Conservation (phyloP, 2,797 vertebrate species). For the Emys orbicularis region DNA sequence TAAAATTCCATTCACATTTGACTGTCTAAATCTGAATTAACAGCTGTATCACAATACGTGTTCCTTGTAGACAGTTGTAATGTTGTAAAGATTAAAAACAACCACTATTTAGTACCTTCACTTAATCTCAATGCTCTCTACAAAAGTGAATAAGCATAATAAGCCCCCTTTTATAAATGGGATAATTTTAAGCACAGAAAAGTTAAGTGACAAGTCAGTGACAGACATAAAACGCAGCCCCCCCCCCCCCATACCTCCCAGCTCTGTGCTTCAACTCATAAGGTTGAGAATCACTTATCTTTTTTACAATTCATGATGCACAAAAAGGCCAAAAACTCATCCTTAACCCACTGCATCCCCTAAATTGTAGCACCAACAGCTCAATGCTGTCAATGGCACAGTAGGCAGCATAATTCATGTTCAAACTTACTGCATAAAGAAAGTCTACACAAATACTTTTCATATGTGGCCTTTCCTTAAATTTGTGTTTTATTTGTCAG, state of each 20-base stretch:
- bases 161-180: background rate
- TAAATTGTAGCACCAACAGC: background rate
- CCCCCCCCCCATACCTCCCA: background rate
- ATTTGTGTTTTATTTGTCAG: background rate
- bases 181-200: background rate
- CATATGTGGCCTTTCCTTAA: background rate
- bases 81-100: too few species aligned
- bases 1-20: background rate
- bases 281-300: background rate
- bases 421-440: background rate
- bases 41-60: background rate
- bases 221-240: background rate
- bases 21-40: background rate
- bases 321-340: slow-evolving; percentile 10
- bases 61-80: background rate
- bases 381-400: background rate
- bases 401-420: background rate
- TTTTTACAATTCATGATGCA: background rate
- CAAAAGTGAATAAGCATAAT: background rate
- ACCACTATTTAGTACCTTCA: background rate
- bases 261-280: background rate
- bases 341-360: background rate
- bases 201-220: background rate
- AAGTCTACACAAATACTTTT: background rate
- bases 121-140: background rate